Evolutionary conservation across 1,140 invertebrate species (phyloP).

Genomic region (Drosophila kanapiae): DNA sequence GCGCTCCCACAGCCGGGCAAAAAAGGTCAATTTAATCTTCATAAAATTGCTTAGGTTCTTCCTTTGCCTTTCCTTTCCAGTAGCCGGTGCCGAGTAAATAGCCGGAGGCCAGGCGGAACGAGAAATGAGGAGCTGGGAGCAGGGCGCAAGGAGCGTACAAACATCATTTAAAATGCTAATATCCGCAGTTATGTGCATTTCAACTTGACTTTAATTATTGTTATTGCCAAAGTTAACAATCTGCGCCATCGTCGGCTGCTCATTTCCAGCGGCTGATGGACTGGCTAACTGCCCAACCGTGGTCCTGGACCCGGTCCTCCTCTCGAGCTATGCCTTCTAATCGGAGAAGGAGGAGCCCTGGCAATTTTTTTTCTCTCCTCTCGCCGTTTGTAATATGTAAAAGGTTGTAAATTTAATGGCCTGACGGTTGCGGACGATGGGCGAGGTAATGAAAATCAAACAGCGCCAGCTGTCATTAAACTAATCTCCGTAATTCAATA

Average conservation of each 20-base stretch:
- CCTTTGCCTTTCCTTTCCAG: slow-evolving; percentile 32
- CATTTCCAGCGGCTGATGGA: slow-evolving; percentile 69
- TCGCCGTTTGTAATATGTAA: slow-evolving; percentile 72
- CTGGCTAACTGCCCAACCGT: slow-evolving; percentile 63
- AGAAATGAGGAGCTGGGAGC: background rate
- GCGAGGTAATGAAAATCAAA: slow-evolving; percentile 79
- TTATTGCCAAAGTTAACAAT: slow-evolving; percentile 85
- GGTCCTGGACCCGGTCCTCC: slow-evolving; percentile 4
- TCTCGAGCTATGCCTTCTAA: slow-evolving; percentile 53
- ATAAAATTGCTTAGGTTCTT: slow-evolving; percentile 71
- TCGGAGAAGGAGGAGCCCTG: slow-evolving; percentile 39
- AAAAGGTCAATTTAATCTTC: slow-evolving; percentile 81
- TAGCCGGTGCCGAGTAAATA: slow-evolving; percentile 50
- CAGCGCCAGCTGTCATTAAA: slow-evolving; percentile 83
- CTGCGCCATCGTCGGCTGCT: slow-evolving; percentile 67
- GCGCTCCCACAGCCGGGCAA: slow-evolving; percentile 27
- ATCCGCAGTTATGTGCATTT: slow-evolving; percentile 82
- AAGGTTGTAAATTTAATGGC: slow-evolving; percentile 81
- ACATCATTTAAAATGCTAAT: slow-evolving; percentile 85
- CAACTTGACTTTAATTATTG: slow-evolving; percentile 85
- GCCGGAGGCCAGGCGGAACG: slow-evolving; percentile 27
- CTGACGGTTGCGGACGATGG: slow-evolving; percentile 45
- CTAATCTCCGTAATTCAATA: slow-evolving; percentile 82
- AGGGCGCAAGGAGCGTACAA: slow-evolving; percentile 48
- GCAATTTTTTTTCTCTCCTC: slow-evolving; percentile 18